A percentile compares a stretch with the other conserved stretches of the same genome.
These are phyloP conservation scores for Gambusia affinis DNA, from an alignment of 2,113 vertebrate species.

Conservation along the genomic window DNA sequence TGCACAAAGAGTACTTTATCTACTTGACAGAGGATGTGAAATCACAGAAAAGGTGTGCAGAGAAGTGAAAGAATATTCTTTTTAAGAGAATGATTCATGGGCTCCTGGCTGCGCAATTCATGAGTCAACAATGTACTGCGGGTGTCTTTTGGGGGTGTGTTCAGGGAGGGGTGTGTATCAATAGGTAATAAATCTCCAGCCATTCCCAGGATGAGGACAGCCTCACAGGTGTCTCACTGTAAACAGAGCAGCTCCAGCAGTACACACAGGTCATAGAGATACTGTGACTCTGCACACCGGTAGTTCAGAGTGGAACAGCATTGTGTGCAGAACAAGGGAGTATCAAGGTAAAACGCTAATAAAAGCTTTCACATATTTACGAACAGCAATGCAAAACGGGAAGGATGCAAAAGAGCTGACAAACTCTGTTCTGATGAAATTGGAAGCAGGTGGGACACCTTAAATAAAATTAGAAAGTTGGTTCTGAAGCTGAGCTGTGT, in stretches of 20 bases:
- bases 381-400: neutral
- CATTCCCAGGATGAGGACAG: conserved; percentile 64
- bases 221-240: conserved; percentile 68
- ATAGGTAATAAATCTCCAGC: conserved; percentile 78
- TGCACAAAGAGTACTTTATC: conserved; percentile 70
- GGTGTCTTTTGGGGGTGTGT: conserved; percentile 72
- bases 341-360: neutral
- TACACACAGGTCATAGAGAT: conserved; percentile 50
- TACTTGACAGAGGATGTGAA: conserved; percentile 74
- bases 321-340: conserved; percentile 1
- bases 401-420: neutral
- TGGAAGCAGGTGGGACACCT: neutral
- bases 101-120: conserved; percentile 67
- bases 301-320: conserved; percentile 28
- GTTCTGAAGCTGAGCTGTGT: neutral
- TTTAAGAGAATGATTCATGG: conserved; percentile 78
- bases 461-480: neutral
- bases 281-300: conserved; percentile 21
- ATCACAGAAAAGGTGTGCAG: conserved; percentile 63
- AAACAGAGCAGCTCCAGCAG: conserved; percentile 66
- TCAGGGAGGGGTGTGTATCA: conserved; percentile 70
- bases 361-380: neutral
- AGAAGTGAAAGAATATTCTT: conserved; percentile 59
- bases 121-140: conserved; percentile 80
- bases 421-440: neutral